A percentile compares a stretch with the other conserved stretches of the same genome.
Conservation (phyloP, 2,113 vertebrate genomes). For the Collichthys lucidus region DNA sequence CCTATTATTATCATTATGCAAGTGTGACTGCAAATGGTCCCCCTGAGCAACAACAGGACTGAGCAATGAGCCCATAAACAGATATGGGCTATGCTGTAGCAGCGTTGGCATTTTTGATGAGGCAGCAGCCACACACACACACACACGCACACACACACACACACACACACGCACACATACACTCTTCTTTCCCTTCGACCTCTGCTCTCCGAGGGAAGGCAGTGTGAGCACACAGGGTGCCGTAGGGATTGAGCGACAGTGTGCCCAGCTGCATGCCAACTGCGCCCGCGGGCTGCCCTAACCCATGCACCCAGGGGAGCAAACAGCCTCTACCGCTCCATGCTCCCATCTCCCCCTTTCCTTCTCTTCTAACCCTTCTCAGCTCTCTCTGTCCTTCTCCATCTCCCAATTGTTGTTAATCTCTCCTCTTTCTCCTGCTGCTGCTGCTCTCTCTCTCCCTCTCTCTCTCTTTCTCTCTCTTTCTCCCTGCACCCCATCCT, state of each 20-base stretch:
- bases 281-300: conserved; percentile 78
- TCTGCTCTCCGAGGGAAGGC: conserved; percentile 76
- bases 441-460: conserved; percentile 24
- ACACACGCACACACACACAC: conserved; percentile 14
- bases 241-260: conserved; percentile 73
- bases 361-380: conserved; percentile 52
- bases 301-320: conserved; percentile 74
- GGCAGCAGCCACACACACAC: conserved; percentile 54
- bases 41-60: conserved; percentile 74
- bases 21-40: conserved; percentile 79
- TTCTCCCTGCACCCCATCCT: conserved; percentile 66
- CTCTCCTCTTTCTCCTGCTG: conserved; percentile 39
- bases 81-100: conserved; percentile 66
- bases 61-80: conserved; percentile 77
- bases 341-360: conserved; percentile 42
- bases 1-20: conserved; percentile 82
- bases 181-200: conserved; percentile 75
- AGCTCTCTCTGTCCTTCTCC: conserved; percentile 59
- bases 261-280: conserved; percentile 84
- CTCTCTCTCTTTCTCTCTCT: conserved; percentile 73
- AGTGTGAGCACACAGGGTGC: conserved; percentile 71
- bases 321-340: conserved; percentile 68
- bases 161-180: conserved; percentile 24
- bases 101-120: conserved; percentile 77
- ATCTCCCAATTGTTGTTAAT: conserved; percentile 64